Evolutionary conservation across 2,113 vertebrate species (phyloP).

Genomic region (Orycteropus afer): DNA sequence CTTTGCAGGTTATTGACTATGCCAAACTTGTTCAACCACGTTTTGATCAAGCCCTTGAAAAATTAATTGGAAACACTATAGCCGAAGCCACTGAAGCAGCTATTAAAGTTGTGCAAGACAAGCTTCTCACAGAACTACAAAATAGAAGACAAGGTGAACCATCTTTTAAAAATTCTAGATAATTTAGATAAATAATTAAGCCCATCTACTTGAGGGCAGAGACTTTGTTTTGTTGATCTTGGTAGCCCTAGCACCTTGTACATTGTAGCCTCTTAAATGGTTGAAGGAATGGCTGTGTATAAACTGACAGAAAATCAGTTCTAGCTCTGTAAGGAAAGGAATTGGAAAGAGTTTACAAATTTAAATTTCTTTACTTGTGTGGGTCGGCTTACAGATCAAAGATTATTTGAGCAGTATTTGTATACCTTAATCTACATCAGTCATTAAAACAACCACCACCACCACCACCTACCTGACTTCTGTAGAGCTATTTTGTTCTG

Average conservation of each 20-base stretch:
- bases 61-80: conserved; percentile 78
- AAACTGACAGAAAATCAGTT: background rate
- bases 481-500: background rate
- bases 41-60: conserved; percentile 80
- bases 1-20: conserved; percentile 89
- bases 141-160: conserved; percentile 81
- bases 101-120: conserved; percentile 85
- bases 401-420: background rate
- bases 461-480: background rate
- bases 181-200: conserved; percentile 4
- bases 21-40: conserved; percentile 80
- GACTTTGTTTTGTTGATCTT: background rate
- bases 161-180: conserved; percentile 7
- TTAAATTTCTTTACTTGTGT: background rate
- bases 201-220: background rate
- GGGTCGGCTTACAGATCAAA: background rate
- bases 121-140: conserved; percentile 69
- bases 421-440: background rate
- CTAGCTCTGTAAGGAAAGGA: background rate
- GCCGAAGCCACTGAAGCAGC: conserved; percentile 84
- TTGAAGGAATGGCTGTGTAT: background rate
- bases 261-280: background rate
- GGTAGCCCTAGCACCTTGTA: background rate
- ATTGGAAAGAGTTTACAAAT: background rate
- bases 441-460: background rate